phyloP scores from a whole-genome alignment of 2,888 invertebrate genomes.

The Serrognathus titanus region DNA sequence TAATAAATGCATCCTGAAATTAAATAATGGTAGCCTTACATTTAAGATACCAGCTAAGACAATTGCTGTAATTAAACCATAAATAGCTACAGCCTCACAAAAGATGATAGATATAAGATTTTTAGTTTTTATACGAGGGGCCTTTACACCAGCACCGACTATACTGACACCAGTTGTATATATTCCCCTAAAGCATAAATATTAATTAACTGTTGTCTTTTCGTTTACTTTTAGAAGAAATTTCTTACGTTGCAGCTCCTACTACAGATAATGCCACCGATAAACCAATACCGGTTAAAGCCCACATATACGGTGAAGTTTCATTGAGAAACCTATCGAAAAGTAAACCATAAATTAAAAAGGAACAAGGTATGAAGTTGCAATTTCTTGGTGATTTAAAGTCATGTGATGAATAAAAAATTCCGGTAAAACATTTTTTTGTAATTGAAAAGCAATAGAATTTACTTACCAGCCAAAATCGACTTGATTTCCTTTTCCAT shows the following conservation, averaged over 20 bases:
- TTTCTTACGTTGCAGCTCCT: constrained; percentile 81
- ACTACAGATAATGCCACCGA: constrained; percentile 94
- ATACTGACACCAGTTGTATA: constrained; percentile 95
- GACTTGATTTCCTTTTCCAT: constrained; percentile 81
- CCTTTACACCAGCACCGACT: constrained; percentile 96
- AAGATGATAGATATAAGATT: constrained; percentile 99
- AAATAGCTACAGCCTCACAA: constrained; percentile 99
- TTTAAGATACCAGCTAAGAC: constrained; percentile 84
- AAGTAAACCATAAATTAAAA: neutral
- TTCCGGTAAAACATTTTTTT: too few relatives aligned
- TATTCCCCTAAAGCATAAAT: constrained; percentile 69
- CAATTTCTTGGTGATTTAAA: neutral
- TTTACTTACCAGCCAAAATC: constrained; percentile 74
- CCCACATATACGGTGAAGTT: constrained; percentile 97
- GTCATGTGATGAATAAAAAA: too few relatives aligned
- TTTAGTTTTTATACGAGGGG: constrained; percentile 97
- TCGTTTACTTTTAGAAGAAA: neutral
- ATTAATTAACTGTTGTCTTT: neutral
- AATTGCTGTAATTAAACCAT: constrained; percentile 97
- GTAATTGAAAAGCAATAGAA: too few relatives aligned
- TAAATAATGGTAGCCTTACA: constrained; percentile 35
- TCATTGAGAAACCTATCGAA: constrained; percentile 71
- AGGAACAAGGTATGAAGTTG: too few relatives aligned
- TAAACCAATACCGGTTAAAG: constrained; percentile 83
- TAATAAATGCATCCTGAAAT: neutral